Conservation (phyloP, 2,113 vertebrate species). For the Ictidomys tridecemlineatus region DNA sequence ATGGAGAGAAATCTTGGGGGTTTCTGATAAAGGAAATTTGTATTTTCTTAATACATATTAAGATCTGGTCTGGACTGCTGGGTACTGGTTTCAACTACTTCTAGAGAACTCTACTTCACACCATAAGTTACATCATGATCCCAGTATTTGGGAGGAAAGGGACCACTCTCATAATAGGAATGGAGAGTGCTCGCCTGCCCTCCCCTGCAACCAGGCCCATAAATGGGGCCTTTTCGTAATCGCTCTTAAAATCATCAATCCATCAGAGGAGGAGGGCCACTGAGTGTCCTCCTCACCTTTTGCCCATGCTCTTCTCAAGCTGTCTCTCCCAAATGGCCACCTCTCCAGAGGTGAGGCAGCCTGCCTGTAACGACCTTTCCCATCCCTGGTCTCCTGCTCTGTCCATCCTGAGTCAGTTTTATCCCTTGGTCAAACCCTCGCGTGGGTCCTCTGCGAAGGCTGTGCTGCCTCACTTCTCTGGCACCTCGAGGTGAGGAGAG, state of each 20-base stretch:
- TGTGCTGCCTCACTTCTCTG: background rate
- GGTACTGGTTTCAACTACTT: background rate
- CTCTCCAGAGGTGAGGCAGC: background rate
- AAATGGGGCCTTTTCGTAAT: background rate
- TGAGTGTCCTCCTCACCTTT: accelerated
- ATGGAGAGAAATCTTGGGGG: background rate
- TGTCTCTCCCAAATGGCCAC: background rate
- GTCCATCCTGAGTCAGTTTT: background rate
- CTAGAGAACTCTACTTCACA: background rate
- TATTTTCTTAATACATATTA: background rate
- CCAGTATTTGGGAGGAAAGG: background rate
- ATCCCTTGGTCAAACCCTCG: background rate
- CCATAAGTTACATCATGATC: background rate
- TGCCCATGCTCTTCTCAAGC: background rate
- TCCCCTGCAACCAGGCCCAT: no score
- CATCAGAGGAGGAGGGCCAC: accelerated
- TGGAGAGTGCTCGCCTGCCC: background rate
- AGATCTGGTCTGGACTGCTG: background rate
- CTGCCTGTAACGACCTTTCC: background rate
- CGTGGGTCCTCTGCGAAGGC: background rate
- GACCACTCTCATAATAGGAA: background rate
- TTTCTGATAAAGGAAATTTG: conserved; percentile 1
- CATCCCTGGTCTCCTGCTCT: background rate
- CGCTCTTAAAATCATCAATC: accelerated
- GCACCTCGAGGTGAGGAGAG: background rate